A percentile compares a stretch with the other conserved stretches of the same genome.
Conservation (phyloP, 1,140 invertebrate genomes). For the Chlorops oryzae region DNA sequence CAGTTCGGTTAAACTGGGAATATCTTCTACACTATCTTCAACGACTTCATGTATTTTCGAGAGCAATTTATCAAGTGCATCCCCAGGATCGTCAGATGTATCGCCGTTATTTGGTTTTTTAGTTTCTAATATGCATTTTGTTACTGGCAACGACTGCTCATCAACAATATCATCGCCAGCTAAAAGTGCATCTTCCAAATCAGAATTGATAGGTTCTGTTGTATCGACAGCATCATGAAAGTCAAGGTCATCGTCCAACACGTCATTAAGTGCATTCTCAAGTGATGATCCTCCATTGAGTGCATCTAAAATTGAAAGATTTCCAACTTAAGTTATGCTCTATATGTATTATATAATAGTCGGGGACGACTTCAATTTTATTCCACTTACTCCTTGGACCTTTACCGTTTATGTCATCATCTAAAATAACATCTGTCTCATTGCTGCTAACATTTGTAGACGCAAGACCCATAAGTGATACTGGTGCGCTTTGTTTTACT, state of each 20-base stretch:
- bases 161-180: conserved; percentile 13
- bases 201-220: conserved; percentile 8
- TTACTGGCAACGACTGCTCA: too few relatives aligned
- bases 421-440: not conserved
- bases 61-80: conserved; percentile 17
- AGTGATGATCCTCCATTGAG: not conserved
- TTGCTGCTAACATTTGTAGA: not conserved
- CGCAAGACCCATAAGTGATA: too few relatives aligned
- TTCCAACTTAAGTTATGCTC: not conserved
- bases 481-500: conserved; percentile 13
- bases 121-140: not conserved
- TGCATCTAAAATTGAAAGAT: not conserved
- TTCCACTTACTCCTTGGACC: not conserved
- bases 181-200: conserved; percentile 14
- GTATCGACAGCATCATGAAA: conserved; percentile 6
- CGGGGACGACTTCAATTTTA: conserved; percentile 1
- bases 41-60: conserved; percentile 19
- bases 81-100: conserved; percentile 14
- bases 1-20: not conserved
- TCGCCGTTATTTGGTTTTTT: too few relatives aligned
- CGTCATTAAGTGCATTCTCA: not conserved
- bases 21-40: conserved; percentile 12
- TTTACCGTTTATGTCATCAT: not conserved
- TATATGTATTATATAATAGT: too few relatives aligned
- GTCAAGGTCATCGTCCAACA: too few relatives aligned